Conservation (phyloP, 2,888 invertebrate species). For the Tenodera sinensis region DNA sequence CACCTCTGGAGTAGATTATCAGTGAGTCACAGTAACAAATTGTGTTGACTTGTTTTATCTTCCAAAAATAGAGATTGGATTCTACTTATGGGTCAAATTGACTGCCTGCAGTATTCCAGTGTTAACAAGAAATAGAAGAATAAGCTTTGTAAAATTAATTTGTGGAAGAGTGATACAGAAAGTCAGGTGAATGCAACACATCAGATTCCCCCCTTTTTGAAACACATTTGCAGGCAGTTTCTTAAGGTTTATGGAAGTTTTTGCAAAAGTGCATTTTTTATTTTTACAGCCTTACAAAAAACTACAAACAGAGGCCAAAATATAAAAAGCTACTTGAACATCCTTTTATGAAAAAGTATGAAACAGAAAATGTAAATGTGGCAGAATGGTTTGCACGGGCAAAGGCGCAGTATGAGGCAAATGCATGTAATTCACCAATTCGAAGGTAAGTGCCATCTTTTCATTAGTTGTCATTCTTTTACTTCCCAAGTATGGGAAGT, state of each 20-base stretch:
- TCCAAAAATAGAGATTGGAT: no score
- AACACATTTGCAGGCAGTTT: not conserved
- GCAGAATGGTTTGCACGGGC: constrained; percentile 74
- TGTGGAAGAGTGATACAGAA: no score
- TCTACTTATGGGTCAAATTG: no score
- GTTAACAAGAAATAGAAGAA: no score
- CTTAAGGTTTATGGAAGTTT: not conserved
- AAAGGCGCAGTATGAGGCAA: constrained; percentile 24
- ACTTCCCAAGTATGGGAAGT: no score
- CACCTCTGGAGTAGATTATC: no score
- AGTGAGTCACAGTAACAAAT: no score
- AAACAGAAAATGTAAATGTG: constrained; percentile 65
- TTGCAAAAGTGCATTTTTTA: constrained; percentile 26
- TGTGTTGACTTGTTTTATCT: no score
- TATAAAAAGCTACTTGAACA: constrained; percentile 87
- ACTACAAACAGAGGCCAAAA: constrained; percentile 89
- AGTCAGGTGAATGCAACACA: not conserved
- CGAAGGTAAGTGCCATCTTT: constrained; percentile 25
- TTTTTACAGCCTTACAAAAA: constrained; percentile 79
- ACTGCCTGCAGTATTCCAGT: no score
- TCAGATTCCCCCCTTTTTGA: not conserved
- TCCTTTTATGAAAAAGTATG: constrained; percentile 80
- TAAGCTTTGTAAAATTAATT: no score
- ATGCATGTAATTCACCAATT: constrained; percentile 25
- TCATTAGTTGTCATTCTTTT: not conserved